These are phyloP conservation scores for Xylophagus ater DNA, from an alignment of 2,888 invertebrate genomes.

Conservation along the genomic window DNA sequence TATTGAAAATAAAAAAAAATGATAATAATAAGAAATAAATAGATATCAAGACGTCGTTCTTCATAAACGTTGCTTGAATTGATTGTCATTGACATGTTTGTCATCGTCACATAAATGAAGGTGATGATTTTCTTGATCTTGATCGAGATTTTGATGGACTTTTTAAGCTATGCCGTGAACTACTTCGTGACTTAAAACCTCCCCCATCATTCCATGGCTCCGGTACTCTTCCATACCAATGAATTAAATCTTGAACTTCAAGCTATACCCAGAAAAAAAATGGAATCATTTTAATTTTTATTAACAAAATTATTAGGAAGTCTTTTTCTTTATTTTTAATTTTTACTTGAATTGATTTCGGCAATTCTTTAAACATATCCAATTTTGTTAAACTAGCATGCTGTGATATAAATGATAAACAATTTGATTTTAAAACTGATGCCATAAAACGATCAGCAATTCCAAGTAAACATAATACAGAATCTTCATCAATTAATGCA, in stretches of 20 bases:
- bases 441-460: constrained; percentile 58
- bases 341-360: constrained; percentile 29
- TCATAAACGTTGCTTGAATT: constrained; percentile 3
- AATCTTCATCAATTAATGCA: constrained; percentile 49
- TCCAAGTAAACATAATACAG: constrained; percentile 50
- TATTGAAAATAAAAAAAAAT: too few relatives aligned
- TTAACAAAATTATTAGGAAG: neutral
- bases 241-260: constrained; percentile 33
- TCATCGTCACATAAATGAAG: constrained; percentile 31
- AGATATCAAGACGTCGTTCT: too few relatives aligned
- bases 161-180: constrained; percentile 28
- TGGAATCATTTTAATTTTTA: neutral
- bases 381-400: constrained; percentile 29
- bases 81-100: constrained; percentile 14
- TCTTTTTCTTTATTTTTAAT: constrained; percentile 1
- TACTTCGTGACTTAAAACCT: constrained; percentile 20
- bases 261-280: constrained; percentile 20
- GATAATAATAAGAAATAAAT: too few relatives aligned
- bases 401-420: constrained; percentile 33
- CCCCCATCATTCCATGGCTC: constrained; percentile 31
- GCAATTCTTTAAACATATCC: constrained; percentile 32
- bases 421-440: constrained; percentile 29
- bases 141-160: constrained; percentile 32
- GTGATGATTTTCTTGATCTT: constrained; percentile 33
- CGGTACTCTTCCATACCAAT: constrained; percentile 34